Percentiles rank a stretch among this genome's conserved stretches.
phyloP scores from a whole-genome alignment of 2,797 vertebrate species.

The Botia almorhae region DNA sequence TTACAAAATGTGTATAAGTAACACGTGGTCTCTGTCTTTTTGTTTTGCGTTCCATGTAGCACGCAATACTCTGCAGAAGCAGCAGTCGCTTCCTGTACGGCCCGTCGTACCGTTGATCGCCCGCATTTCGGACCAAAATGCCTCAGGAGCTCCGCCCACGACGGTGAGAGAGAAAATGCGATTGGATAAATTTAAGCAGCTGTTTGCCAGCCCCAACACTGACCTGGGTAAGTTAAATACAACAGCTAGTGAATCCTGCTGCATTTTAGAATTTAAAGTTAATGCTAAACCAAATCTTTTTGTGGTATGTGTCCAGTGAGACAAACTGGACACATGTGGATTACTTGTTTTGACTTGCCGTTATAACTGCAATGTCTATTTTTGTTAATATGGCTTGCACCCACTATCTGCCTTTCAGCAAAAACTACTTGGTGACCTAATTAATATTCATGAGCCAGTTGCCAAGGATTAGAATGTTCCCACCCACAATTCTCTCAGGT shows the following conservation, averaged over 20 bases:
- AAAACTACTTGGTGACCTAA: background rate
- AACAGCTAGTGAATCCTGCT: background rate
- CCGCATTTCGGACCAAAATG: constrained; percentile 97
- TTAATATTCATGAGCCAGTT: background rate
- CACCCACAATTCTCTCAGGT: background rate
- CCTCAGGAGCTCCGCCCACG: constrained; percentile 94
- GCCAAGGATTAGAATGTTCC: background rate
- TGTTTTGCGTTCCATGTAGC: constrained; percentile 61
- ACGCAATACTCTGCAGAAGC: constrained; percentile 86
- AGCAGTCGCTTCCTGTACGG: constrained; percentile 90
- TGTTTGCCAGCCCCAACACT: constrained; percentile 91
- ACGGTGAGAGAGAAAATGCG: constrained; percentile 93
- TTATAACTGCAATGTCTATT: too few species aligned
- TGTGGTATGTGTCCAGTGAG: too few species aligned
- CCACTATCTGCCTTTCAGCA: too few species aligned
- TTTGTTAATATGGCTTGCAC: too few species aligned
- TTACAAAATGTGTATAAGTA: too few species aligned
- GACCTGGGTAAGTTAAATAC: constrained; percentile 85
- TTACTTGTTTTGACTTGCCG: background rate
- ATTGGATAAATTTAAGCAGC: constrained; percentile 92
- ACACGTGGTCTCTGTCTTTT: background rate
- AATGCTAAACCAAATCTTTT: too few species aligned
- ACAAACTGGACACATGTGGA: background rate
- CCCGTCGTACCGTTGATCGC: constrained; percentile 94
- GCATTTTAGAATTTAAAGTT: background rate